Percentiles rank a stretch among this genome's conserved stretches.
Evolutionary conservation across 2,888 invertebrate genomes (phyloP).

Genomic region (Drosophila anceps): DNA sequence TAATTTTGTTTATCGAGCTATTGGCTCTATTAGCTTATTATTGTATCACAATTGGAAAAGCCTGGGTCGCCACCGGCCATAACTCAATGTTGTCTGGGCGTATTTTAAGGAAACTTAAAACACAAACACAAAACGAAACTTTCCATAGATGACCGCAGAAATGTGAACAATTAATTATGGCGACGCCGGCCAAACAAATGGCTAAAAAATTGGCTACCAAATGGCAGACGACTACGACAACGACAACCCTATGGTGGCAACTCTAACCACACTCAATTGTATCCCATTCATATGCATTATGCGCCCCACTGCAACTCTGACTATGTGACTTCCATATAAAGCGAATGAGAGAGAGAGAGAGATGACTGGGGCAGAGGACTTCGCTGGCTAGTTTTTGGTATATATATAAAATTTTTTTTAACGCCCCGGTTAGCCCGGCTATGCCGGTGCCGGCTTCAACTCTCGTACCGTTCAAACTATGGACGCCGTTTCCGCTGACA

Average conservation of each 20-base stretch:
- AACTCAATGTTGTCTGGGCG: slow-evolving; percentile 17
- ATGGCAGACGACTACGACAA: slow-evolving; percentile 46
- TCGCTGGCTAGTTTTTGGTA: slow-evolving; percentile 57
- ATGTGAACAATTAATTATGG: slow-evolving; percentile 74
- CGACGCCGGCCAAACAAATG: slow-evolving; percentile 59
- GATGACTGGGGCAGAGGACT: slow-evolving; percentile 5
- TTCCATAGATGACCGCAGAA: slow-evolving; percentile 65
- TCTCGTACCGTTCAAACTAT: slow-evolving; percentile 67
- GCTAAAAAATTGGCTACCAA: slow-evolving; percentile 51
- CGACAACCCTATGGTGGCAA: slow-evolving; percentile 40
- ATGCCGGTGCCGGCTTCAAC: slow-evolving; percentile 25
- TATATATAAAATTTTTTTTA: slow-evolving; percentile 18
- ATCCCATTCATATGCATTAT: slow-evolving; percentile 45
- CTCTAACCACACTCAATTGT: slow-evolving; percentile 19
- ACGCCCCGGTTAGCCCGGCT: slow-evolving; percentile 6
- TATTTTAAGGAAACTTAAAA: not conserved
- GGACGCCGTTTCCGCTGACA: slow-evolving; percentile 81
- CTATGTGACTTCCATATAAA: slow-evolving; percentile 12
- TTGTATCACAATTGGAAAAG: not conserved
- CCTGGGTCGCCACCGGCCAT: slow-evolving; percentile 7
- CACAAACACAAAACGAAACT: slow-evolving; percentile 9
- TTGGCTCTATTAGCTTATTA: slow-evolving; percentile 46
- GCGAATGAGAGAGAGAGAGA: not conserved
- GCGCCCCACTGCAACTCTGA: slow-evolving; percentile 58
- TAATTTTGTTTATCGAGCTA: slow-evolving; percentile 47